phyloP scores from a whole-genome alignment of 2,113 vertebrate genomes.

The Bolborhynchus lineola region DNA sequence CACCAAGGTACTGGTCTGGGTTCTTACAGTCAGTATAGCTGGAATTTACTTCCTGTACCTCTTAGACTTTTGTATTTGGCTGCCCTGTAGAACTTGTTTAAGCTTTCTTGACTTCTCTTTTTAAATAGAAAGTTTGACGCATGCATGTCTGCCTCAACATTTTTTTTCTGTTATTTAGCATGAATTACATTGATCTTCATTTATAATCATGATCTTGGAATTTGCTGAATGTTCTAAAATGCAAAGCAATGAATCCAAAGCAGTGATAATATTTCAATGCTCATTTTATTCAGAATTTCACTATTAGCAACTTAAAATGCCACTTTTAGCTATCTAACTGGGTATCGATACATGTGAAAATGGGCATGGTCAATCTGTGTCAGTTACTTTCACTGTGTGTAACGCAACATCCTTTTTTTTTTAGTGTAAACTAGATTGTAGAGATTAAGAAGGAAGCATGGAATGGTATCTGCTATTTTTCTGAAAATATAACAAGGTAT shows the following conservation, averaged over 20 bases:
- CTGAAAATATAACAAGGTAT: not conserved
- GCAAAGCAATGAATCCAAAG: not conserved
- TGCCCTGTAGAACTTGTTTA: not conserved
- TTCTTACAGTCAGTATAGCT: not conserved
- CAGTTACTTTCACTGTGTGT: not conserved
- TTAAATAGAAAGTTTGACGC: not conserved
- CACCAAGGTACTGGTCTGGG: not conserved
- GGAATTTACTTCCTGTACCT: not conserved
- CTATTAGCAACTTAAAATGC: not conserved
- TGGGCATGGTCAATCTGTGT: rapidly evolving
- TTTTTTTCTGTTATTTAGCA: not conserved
- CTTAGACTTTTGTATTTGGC: not conserved
- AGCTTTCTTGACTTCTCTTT: not conserved
- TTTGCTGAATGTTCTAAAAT: not conserved
- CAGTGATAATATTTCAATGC: not conserved
- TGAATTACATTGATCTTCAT: not conserved
- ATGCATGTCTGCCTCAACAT: not conserved
- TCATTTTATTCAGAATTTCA: not conserved
- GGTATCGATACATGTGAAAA: not conserved
- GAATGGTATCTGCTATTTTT: not conserved
- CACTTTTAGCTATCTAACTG: not conserved
- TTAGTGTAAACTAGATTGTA: not conserved
- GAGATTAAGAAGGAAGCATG: not conserved
- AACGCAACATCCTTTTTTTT: not conserved
- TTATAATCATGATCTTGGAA: not conserved